Base-by-base conservation (phyloP, 2,888 invertebrate species). In the Torymus texanus region DNA sequence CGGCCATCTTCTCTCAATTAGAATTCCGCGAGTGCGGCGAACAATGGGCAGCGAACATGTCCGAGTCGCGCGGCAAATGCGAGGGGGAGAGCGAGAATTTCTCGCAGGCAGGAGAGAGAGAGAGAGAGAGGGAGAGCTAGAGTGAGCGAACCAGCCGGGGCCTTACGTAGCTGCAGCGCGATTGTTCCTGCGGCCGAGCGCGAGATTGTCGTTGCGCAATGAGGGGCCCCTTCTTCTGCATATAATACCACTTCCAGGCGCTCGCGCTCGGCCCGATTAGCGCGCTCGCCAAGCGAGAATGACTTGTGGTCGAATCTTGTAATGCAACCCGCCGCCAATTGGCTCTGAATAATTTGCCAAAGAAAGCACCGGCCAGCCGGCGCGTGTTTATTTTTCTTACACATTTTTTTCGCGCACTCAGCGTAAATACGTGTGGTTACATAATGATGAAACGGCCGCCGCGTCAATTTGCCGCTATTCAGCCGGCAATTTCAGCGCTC, bases 161-260 rank as follows among this genome's bases (percentile, higher is more conserved):
- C 4, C 10, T n/a, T 14, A n/a, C n/a, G n/a, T n/a, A n/a, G n/a
- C n/a, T 21, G 56, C n/a, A 21, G 51, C n/a, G 18, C 62, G 70
- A 76, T 76, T 76, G 76, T 76, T 76, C 66, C 67, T 75, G 75
- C 67, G 70, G 76, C 70, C 50, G 62, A 13, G 59, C 29, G 55
- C 29, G 21, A 70, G 62, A 70, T 76, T 76, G 70, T 76, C 59
- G 41, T 76, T 76, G 62, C 76, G 70, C 70, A 70, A 76, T 76
- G 56, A 76, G n/a, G n/a, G 68, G 61, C 53, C 21, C 53, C 56
- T 76, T 76, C 70, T 70, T 70, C 63, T 62, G 76, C 62, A n/a
- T n/a, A 75, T 75, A 75, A 75, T 75, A 59, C 24, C 62, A 53
- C 61, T 72, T 53, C 16, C 41, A 41, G 56, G 51, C 12, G 63